These are phyloP conservation scores for Danio rerio DNA, from an alignment of 2,113 vertebrate species.

Conservation along the genomic window GRCz12tu NC_133193.1:44592501-44593000, in stretches of 20 bases:
- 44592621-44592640: conserved; percentile 21
- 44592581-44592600: not conserved
- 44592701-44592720: conserved; percentile 48
- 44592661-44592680: conserved; percentile 2
- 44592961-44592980: conserved; percentile 71
- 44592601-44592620: not conserved
- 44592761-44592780: conserved; percentile 56
- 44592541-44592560: not conserved
- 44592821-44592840: not conserved
- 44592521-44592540: not conserved
- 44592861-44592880: conserved; percentile 63
- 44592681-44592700: conserved; percentile 31
- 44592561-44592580: not conserved
- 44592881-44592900: conserved; percentile 67
- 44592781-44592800: conserved; percentile 34
- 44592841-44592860: conserved; percentile 54
- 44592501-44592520: not conserved
- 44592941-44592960: conserved; percentile 77
- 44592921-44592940: conserved; percentile 66
- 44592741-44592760: conserved; percentile 61
- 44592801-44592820: conserved; percentile 44
- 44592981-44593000: conserved; percentile 55
- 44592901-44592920: conserved; percentile 54
- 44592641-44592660: not conserved
- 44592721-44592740: conserved; percentile 52